Base-by-base conservation (phyloP, 2,113 vertebrate genomes). In the human (Homo sapiens) region DNA sequence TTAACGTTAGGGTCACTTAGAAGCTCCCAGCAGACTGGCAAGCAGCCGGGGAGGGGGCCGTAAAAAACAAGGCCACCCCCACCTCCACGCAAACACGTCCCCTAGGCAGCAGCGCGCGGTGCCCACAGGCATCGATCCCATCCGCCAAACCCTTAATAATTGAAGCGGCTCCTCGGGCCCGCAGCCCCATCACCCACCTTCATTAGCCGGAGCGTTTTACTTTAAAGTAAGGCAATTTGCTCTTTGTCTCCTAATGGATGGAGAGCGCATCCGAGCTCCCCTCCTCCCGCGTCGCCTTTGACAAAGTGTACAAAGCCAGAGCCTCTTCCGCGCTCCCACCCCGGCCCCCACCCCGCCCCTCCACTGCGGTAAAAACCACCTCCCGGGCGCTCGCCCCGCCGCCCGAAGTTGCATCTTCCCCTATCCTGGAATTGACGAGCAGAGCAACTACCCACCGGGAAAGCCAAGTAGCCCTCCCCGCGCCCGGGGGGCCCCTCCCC, bases 161-260 rank as follows among this genome's bases (percentile, higher is more conserved):
- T 95, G 92, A 98, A 98, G 98, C 95, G 90, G 93, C 98, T 96
- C 95, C 90, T 96, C 84, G 20, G 90, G 97, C 91, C 97, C 92
- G 59, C 95, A 89, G 90, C 97, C 97, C 98, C 97, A 97, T 97
- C 98, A 97, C 97, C 98, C 97, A 97, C 97, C 98, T 98, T 97
- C 98, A 85, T 95, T 79, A 97, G 94, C 87, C 80, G 1, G 91
- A 96, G 97, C 97, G 78, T 96, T 98, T 98, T 85, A 98, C 97
- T 98, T 98, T 97, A 96, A 98, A 98, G 98, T 98, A 90, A 96
- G 91, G 97, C 98, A 98, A 97, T 97, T 98, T 98, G 96, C 97
- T 98, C 98, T 98, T 98, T 98, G 98, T 98, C 97, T 98, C 98
- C 97, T 97, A 98, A 98, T 95, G 98, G 98, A 98, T 95, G 97